Conservation (phyloP, 2,888 invertebrate species). For the Erebia ligea region DNA sequence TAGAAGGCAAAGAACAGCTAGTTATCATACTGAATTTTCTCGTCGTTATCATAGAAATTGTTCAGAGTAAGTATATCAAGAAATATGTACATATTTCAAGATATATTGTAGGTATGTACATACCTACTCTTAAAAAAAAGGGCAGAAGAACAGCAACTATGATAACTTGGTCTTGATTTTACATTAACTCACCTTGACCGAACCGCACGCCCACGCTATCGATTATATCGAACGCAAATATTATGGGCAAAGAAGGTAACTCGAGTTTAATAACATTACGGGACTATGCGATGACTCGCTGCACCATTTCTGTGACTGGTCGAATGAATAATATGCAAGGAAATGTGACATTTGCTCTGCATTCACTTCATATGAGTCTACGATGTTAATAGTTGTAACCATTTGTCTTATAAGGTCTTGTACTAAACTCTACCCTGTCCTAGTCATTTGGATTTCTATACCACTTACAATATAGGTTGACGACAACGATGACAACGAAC, state of each 20-base stretch:
- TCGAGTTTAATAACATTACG: not conserved
- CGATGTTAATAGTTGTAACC: not conserved
- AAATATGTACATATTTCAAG: no score
- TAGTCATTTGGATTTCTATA: no score
- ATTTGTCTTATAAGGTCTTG: no score
- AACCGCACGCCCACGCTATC: slow-evolving; percentile 27
- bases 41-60: not conserved
- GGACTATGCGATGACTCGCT: not conserved
- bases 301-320: not conserved
- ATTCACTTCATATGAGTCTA: not conserved
- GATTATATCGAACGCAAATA: slow-evolving; percentile 30
- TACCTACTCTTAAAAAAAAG: not conserved
- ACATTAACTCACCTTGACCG: slow-evolving; percentile 35
- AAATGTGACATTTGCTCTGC: slow-evolving; percentile 2
- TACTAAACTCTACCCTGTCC: no score
- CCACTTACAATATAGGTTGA: no score
- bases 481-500: no score
- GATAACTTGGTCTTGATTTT: not conserved
- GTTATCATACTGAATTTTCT: no score
- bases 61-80: not conserved
- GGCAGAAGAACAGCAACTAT: slow-evolving; percentile 4
- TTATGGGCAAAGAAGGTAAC: slow-evolving; percentile 23
- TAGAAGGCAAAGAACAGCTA: no score
- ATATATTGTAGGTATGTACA: no score
- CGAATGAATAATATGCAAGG: not conserved